Conservation (phyloP, 2,113 vertebrate species). For the Athene cunicularia region DNA sequence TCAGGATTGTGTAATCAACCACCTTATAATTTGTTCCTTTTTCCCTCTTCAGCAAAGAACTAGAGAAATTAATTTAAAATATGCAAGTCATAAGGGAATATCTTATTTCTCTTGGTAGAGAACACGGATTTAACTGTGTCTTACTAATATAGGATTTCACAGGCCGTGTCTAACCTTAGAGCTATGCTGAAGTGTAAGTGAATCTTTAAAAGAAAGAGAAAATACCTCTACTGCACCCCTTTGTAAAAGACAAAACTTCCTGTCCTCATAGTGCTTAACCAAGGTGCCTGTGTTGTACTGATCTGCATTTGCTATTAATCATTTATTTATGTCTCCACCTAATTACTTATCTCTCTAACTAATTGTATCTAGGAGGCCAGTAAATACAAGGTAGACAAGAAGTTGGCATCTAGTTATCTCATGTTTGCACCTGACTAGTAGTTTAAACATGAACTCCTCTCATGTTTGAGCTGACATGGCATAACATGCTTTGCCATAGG, state of each 20-base stretch:
- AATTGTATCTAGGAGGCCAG: neutral
- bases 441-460: neutral
- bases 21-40: slow-evolving; percentile 15
- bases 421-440: neutral
- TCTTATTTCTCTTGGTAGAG: neutral
- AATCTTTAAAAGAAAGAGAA: neutral
- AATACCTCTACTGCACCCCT: neutral
- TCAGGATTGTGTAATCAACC: slow-evolving; percentile 21
- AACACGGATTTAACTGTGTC: neutral
- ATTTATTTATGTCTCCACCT: neutral
- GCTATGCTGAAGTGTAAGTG: neutral
- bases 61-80: neutral
- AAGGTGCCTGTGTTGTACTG: neutral
- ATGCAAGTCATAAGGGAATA: neutral
- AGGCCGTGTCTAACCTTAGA: neutral
- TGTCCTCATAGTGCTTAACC: neutral
- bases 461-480: neutral
- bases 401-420: neutral
- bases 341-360: neutral
- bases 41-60: neutral
- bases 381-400: neutral
- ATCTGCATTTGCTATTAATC: neutral
- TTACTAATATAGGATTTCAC: neutral
- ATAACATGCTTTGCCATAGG: neutral
- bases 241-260: neutral